These are phyloP conservation scores for Numenius phaeopus DNA, from an alignment of 2,797 vertebrate species.

Conservation along the genomic window DNA sequence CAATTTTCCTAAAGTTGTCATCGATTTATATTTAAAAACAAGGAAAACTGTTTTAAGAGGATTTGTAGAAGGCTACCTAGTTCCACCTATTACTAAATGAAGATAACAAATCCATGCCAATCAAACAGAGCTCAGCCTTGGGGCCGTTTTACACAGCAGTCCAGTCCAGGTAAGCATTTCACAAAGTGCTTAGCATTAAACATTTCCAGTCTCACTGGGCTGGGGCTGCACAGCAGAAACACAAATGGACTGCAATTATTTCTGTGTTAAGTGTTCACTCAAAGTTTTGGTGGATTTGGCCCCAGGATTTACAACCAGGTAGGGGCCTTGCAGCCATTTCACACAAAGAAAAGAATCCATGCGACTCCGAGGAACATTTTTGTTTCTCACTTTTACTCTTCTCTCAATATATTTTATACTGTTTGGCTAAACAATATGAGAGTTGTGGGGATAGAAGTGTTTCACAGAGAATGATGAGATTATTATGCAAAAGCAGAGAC, in stretches of 20 bases:
- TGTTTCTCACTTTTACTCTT: neutral
- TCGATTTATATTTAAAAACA: neutral
- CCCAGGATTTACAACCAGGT: neutral
- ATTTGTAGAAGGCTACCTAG: neutral
- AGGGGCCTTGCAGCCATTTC: neutral
- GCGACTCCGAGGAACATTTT: neutral
- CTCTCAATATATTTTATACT: neutral
- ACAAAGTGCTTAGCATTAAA: neutral
- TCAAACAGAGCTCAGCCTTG: neutral
- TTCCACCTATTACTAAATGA: rapidly evolving
- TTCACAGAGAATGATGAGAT: neutral
- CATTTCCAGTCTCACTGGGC: neutral
- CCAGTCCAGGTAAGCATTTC: neutral
- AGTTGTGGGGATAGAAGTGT: neutral
- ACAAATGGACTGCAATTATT: neutral
- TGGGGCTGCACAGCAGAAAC: neutral
- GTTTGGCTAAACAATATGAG: neutral
- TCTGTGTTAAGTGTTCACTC: neutral
- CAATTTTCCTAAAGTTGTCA: neutral
- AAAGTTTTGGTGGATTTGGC: neutral
- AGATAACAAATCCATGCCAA: neutral
- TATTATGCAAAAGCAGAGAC: neutral
- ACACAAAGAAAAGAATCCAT: neutral
- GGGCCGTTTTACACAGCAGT: rapidly evolving
- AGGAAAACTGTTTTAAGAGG: neutral